These are phyloP conservation scores for Dryadula phaetusa DNA, from an alignment of 2,888 invertebrate species.

Conservation along the genomic window DNA sequence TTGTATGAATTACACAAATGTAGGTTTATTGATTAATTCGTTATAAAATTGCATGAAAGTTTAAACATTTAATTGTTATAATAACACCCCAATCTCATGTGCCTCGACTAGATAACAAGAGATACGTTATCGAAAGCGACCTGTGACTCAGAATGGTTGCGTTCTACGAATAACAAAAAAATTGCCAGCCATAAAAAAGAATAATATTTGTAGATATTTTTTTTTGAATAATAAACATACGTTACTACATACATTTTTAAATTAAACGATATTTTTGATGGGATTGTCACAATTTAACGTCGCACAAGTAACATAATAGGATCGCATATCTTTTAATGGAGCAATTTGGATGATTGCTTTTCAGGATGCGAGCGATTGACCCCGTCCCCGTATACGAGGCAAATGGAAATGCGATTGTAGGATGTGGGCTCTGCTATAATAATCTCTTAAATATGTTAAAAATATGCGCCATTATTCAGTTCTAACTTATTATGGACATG, in stretches of 20 bases:
- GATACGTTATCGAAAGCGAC: slow-evolving; percentile 26
- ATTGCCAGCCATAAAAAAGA: slow-evolving; percentile 8
- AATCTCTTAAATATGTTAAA: neutral
- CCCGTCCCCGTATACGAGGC: slow-evolving; percentile 42
- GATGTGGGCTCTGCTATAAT: slow-evolving; percentile 4
- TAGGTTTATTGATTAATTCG: neutral
- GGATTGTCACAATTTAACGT: neutral
- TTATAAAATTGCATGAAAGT: neutral
- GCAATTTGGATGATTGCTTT: slow-evolving; percentile 49
- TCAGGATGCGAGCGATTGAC: slow-evolving; percentile 53
- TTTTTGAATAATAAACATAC: neutral
- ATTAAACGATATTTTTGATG: neutral
- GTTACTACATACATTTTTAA: neutral
- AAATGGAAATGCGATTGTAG: slow-evolving; percentile 24
- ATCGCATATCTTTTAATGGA: slow-evolving; percentile 28
- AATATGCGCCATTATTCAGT: neutral
- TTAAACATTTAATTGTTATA: slow-evolving; percentile 13
- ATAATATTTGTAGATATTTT: neutral
- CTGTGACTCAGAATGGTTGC: slow-evolving; percentile 19
- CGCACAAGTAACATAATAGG: slow-evolving; percentile 14
- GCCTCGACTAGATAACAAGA: slow-evolving; percentile 23
- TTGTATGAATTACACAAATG: too few relatives aligned
- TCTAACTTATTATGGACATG: neutral
- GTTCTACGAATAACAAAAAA: slow-evolving; percentile 3
- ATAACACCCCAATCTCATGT: slow-evolving; percentile 18